A percentile compares a stretch with the other conserved stretches of the same genome.
These are phyloP conservation scores for Antheraea yamamai DNA, from an alignment of 2,888 invertebrate genomes.

Conservation along the genomic window DNA sequence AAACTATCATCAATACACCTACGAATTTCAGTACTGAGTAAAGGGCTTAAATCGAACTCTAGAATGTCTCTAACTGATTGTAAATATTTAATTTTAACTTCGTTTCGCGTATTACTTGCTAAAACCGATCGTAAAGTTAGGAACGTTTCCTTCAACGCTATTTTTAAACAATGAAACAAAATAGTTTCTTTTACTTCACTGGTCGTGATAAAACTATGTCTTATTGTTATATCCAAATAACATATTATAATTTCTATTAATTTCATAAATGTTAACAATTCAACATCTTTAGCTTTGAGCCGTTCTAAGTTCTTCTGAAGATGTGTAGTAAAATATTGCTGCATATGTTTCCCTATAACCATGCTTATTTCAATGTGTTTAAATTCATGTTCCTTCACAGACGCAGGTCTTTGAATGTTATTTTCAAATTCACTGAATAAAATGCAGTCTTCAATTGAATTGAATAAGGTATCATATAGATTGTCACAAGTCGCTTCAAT, in stretches of 20 bases:
- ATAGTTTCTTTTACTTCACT: conserved; percentile 40
- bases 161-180: conserved; percentile 42
- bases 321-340: conserved; percentile 42
- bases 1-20: conserved; percentile 51
- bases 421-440: conserved; percentile 67
- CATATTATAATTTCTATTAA: conserved; percentile 43
- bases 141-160: conserved; percentile 46
- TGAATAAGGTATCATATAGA: conserved; percentile 54
- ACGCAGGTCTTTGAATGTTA: conserved; percentile 32
- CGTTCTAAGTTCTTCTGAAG: conserved; percentile 32
- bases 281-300: conserved; percentile 35
- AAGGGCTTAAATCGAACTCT: conserved; percentile 44
- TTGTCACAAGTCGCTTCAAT: conserved; percentile 18
- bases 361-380: conserved; percentile 43
- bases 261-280: conserved; percentile 45
- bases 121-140: conserved; percentile 42
- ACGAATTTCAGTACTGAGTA: conserved; percentile 48
- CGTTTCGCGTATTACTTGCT: conserved; percentile 43
- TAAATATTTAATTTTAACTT: conserved; percentile 50
- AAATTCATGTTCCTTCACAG: conserved; percentile 22
- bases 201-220: conserved; percentile 40
- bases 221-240: conserved; percentile 53
- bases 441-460: conserved; percentile 56
- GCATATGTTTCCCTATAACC: conserved; percentile 42
- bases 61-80: conserved; percentile 50